These are phyloP conservation scores for Sceliomorpha sp. DNA, from an alignment of 2,888 invertebrate genomes.

Conservation along the genomic window DNA sequence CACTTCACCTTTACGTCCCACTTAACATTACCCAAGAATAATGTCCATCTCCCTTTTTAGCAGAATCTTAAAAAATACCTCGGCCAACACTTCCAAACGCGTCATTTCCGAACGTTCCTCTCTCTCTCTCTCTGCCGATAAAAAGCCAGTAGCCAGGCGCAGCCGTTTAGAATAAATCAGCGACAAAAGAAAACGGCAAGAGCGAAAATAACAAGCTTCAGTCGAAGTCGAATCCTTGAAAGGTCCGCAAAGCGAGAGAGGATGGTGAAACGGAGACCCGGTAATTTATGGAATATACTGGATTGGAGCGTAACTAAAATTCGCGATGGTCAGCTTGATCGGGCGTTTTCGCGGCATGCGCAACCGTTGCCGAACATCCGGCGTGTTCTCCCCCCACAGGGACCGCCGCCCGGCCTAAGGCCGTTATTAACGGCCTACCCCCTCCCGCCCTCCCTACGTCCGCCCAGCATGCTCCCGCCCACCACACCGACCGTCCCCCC, in stretches of 20 bases:
- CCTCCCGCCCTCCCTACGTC: constrained; percentile 76
- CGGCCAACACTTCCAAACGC: no score
- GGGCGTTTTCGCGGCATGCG: constrained; percentile 47
- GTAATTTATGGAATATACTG: constrained; percentile 24
- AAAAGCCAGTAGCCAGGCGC: constrained; percentile 10
- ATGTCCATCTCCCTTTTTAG: no score
- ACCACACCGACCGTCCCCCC: constrained; percentile 67
- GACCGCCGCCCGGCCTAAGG: constrained; percentile 73
- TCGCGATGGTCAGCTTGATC: constrained; percentile 27
- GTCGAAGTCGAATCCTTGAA: constrained; percentile 2
- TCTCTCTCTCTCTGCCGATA: no score
- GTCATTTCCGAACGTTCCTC: no score
- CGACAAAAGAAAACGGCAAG: not conserved
- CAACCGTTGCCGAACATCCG: constrained; percentile 48
- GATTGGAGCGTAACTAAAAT: constrained; percentile 36
- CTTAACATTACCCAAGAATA: no score
- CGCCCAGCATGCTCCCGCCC: constrained; percentile 73
- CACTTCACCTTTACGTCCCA: no score
- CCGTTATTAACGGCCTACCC: constrained; percentile 77
- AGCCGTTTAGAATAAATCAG: not conserved
- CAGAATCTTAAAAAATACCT: no score
- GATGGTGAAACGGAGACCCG: constrained; percentile 18
- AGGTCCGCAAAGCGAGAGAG: constrained; percentile 7
- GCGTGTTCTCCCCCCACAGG: constrained; percentile 33
- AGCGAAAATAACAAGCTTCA: not conserved